Base-by-base conservation (phyloP, 2,113 vertebrate genomes). In the Xyliphius kryptos region DNA sequence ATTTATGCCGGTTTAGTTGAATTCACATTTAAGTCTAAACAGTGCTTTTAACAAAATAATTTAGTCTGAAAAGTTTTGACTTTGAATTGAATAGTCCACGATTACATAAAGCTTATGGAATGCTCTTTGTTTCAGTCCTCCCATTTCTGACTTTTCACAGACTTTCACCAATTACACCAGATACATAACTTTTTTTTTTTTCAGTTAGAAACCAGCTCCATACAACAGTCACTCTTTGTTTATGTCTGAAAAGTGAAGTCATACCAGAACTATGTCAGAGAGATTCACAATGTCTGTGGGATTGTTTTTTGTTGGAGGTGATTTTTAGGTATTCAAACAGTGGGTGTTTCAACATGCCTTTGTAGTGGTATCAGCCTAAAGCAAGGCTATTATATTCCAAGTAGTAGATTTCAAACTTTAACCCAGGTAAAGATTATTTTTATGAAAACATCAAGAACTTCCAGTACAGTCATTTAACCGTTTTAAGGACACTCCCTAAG, bases 161-260 rank as follows among this genome's bases (percentile, higher is more conserved):
- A 49, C 36, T 15, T 57, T 50, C 20, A 36, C 55, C 26, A 15
- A 7, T 40, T 50, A n/a, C 36, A 32, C 9, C 10, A 22, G 43
- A 3, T 15, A 9, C 20, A 12, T 40, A 49, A 56, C 44, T 20
- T 37, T 14, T 6, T 8, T 56, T 22, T 22, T 5, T 51, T 41
- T 66, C 44, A n/a, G 17, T 50, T 57, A 50, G 26, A 65, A 4
- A 57, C 36, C 0, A 5, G 19, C 17, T 48, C 17, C 3, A 15
- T 63, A 22, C 12, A 17, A 32, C 36, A 10, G 38, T n/a, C 5
- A 9, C 3, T 6, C 38, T 55, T 55, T 57, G 43, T 66, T 57
- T 12, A 40, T 14, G 19, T 58, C 63, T 32, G 20, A 54, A 49
- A 56, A 56, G 37, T 47, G 52, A 65, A 48, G 16, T 65, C 54